Base-by-base conservation (phyloP, 2,113 vertebrate genomes). In the Drymodes brunneopygia region DNA sequence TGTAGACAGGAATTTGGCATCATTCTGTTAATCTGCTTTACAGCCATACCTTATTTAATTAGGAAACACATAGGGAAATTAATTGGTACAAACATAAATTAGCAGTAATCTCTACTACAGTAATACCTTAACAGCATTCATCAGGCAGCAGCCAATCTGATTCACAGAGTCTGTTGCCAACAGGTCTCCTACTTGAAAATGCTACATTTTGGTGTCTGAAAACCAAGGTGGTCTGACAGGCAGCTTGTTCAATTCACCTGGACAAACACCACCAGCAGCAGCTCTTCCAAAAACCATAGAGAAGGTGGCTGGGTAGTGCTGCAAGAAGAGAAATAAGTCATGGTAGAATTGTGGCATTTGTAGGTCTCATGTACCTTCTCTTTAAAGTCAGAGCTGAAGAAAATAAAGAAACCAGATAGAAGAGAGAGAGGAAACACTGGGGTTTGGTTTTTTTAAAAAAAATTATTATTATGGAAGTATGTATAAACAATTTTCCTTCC, bases 1-100 rank as follows among this genome's bases (percentile, higher is more conserved):
- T 47, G 14, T 64, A 82, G 56, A 79, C 40, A 60, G 66, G 66
- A 65, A 69, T 88, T 93, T 67, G 62, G 75, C 85, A 90, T 82
- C 70, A 9, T 56, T 75, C 44, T 64, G 66, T 65, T 91, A 90
- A 94, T 82, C 66, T 54, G 65, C 66, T 93, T 92, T 65, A 86
- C 42, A 72, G 53, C 82, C 81, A 90, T 58, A 92, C 71, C 82
- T 95, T 53, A 40, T 38, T 87, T 92, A 95, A 93, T 94, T 80
- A 60, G 86, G 81, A 71, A 92, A 86, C 20, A 67, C 40, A 58
- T 3, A 50, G 45, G 13, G 53, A 96, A 94, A 93, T 79, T 56
- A 91, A 79, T 75, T 80, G 40, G 20, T 33, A 42, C 40, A 82
- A 95, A 85, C 33, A 70, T 28, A 93, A 90, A 90, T 45, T 57